A percentile compares a stretch with the other conserved stretches of the same genome.
These are phyloP conservation scores for Philaenus spumarius DNA, from an alignment of 1,140 invertebrate genomes.

Conservation along the genomic window DNA sequence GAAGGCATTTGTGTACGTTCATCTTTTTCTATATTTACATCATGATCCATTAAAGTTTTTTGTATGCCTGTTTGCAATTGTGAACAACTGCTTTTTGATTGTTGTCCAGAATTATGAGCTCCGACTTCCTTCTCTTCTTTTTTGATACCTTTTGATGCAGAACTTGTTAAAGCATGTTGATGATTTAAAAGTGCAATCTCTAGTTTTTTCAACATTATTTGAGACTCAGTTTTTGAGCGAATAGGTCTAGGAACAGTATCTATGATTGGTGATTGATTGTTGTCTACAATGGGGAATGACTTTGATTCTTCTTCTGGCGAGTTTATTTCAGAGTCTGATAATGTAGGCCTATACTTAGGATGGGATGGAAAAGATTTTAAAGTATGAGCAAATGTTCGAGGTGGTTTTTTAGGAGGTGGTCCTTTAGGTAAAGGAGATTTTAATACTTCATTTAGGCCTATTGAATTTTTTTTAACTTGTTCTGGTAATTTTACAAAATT, in stretches of 20 bases:
- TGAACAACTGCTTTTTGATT: neutral
- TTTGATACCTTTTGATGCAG: slow-evolving; percentile 10
- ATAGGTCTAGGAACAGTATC: slow-evolving; percentile 2
- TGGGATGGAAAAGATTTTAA: slow-evolving; percentile 12
- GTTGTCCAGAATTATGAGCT: too few relatives aligned
- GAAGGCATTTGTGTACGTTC: neutral
- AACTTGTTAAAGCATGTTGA: neutral
- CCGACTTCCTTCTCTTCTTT: slow-evolving; percentile 1
- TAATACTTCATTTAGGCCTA: slow-evolving; percentile 52
- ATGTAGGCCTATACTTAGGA: neutral
- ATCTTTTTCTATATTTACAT: neutral
- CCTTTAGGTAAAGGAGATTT: slow-evolving; percentile 54
- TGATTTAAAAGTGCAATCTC: slow-evolving; percentile 18
- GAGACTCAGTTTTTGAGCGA: slow-evolving; percentile 30
- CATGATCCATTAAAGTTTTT: neutral
- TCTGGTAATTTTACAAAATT: neutral
- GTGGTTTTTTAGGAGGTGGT: slow-evolving; percentile 63
- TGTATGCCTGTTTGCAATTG: neutral
- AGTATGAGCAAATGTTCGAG: slow-evolving; percentile 53
- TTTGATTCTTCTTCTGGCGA: neutral
- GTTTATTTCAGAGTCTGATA: slow-evolving; percentile 7
- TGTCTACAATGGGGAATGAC: neutral
- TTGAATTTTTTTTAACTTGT: slow-evolving; percentile 27
- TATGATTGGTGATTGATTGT: neutral
- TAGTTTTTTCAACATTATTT: slow-evolving; percentile 30